Percentiles rank a stretch among this genome's conserved stretches.
Evolutionary conservation across 2,888 invertebrate species (phyloP).

Genomic region (Aleiodes testaceus): DNA sequence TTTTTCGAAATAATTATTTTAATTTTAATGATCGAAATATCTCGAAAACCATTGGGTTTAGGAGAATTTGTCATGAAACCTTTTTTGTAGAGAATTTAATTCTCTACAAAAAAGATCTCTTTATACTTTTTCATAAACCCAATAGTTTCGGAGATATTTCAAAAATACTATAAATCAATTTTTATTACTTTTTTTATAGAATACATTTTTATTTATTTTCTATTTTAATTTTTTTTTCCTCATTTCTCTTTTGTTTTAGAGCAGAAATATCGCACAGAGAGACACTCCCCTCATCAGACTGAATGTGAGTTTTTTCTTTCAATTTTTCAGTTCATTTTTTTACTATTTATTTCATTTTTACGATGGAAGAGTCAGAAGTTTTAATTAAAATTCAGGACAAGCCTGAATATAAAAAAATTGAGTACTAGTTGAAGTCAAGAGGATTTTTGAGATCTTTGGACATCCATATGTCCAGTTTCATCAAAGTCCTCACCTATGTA

Average conservation of each 20-base stretch:
- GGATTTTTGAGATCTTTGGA: constrained; percentile 10
- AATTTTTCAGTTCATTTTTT: constrained; percentile 50
- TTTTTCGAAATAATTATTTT: background rate
- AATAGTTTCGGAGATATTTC: no score
- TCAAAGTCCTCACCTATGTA: constrained; percentile 13
- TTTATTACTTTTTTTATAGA: background rate
- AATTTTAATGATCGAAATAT: background rate
- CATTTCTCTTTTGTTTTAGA: constrained; percentile 64
- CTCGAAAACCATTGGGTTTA: no score
- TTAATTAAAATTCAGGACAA: background rate
- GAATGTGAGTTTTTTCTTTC: constrained; percentile 63
- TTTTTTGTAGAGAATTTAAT: no score
- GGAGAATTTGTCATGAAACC: no score
- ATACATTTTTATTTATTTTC: constrained; percentile 24
- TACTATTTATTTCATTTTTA: constrained; percentile 16
- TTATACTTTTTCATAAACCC: background rate
- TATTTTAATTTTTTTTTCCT: constrained; percentile 54
- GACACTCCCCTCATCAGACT: constrained; percentile 61
- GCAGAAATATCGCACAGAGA: constrained; percentile 58
- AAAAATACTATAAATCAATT: background rate
- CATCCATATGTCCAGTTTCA: constrained; percentile 16
- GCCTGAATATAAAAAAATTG: background rate
- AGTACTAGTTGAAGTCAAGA: constrained; percentile 26
- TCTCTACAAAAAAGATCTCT: no score
- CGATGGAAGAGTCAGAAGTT: background rate